Base-by-base conservation (phyloP, 2,113 vertebrate genomes). In the Perognathus longimembris region DNA sequence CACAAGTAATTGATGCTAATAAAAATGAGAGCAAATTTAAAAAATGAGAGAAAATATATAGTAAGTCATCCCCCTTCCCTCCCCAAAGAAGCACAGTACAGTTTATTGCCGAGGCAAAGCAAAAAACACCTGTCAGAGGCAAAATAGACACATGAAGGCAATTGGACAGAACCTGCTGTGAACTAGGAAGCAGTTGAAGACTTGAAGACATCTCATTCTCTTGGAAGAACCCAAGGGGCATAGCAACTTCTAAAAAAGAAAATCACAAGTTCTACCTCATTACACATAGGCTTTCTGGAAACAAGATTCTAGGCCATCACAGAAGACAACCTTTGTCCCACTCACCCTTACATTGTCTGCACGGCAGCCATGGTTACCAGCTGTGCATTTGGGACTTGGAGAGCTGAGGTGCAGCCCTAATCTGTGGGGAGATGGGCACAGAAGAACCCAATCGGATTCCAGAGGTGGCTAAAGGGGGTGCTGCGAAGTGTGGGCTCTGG, bases 101-200 rank as follows among this genome's bases (percentile, higher is more conserved):
- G 70, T 93, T 93, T 84, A 50, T 80, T 64, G n/a, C 36, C 78
- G 85, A 77, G 54, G 24, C 69, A 90, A 87, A 93, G 64, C 26
- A 89, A 84, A 85, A 89, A 89, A 9, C 70, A 78, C 59, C 11
- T 20, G 18, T 38, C 26, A 1, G 45, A 80, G 54, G n/a, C 36
- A 70, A 79, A 92, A 38, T 34, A 93, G 40, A 63, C 45, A 54
- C 42, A 12, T 69, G 42, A 76, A 66, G 45, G 59, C 34, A 38
- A 64, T 59, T 40, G 69, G 54, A 80, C 50, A 63, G 89, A 24
- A 6, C 45, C 24, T 92, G 32, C 78, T 63, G n/a, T 70, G 79
- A 67, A 63, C 75, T 9, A 20, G n/a, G 70, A 54, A 67, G 34
- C 7, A 50, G 54, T 18, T 21, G 0, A 45, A 70, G 18, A 30